A percentile compares a stretch with the other conserved stretches of the same genome.
Conservation (phyloP, 2,797 vertebrate genomes). For the Miichthys miiuy region DNA sequence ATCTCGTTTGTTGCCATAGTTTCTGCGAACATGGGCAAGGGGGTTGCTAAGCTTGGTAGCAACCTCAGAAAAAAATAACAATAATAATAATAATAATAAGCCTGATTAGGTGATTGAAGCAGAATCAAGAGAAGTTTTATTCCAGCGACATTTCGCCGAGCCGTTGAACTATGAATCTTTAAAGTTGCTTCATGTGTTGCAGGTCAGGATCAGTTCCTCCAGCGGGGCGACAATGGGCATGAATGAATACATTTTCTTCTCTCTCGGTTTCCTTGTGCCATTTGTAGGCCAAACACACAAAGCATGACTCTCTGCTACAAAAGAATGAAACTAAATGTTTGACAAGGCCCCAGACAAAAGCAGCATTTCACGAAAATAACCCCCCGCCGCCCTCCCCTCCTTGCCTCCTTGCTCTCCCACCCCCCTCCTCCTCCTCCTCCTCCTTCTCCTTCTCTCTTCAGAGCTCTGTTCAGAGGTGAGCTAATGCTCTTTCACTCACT, state of each 20-base stretch:
- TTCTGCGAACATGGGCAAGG: conserved; percentile 67
- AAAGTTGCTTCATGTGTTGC: conserved; percentile 7
- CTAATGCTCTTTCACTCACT: conserved; percentile 73
- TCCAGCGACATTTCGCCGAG: not conserved
- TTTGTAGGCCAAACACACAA: conserved; percentile 74
- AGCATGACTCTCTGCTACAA: conserved; percentile 63
- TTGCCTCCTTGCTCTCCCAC: conserved; percentile 4
- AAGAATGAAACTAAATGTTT: conserved; percentile 78
- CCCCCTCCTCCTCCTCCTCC: conserved; percentile 3
- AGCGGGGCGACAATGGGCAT: not conserved
- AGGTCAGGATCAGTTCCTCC: conserved; percentile 35
- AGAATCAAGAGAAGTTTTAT: conserved; percentile 35
- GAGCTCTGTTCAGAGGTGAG: conserved; percentile 68
- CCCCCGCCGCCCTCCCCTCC: conserved; percentile 35
- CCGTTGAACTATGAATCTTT: conserved; percentile 4
- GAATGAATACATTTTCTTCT: conserved; percentile 32
- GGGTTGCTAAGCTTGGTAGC: conserved; percentile 68
- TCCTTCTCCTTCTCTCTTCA: conserved; percentile 35
- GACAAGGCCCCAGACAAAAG: conserved; percentile 77
- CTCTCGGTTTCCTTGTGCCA: conserved; percentile 53
- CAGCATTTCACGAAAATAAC: conserved; percentile 63
- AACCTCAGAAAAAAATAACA: conserved; percentile 34
- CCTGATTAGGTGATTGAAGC: conserved; percentile 44
- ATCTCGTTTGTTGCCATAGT: conserved; percentile 82
- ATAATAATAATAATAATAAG: conserved; percentile 30